Evolutionary conservation across 2,888 invertebrate species (phyloP), one percentile per base, ranked within the genome.

Genomic region (Pharmacophagus antenor): DNA sequence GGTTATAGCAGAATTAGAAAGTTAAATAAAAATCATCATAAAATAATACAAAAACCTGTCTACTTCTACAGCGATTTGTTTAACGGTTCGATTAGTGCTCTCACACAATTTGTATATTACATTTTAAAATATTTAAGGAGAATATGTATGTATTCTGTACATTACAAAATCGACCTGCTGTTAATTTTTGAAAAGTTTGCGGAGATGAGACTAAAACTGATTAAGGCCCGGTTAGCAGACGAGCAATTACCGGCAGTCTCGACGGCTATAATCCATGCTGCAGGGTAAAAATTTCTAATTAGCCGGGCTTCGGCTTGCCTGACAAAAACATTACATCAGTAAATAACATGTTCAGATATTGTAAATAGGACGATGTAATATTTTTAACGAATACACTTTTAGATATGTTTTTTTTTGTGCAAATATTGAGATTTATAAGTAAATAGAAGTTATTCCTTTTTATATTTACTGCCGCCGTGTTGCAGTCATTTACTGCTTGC

Each of bases 201-300:
- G 46, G 42, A 20, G 42, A 18, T 44, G 42, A 20, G 42, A 44
- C 42, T 44, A 18, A 44, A 69, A 71, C 70, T 67, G 67, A 67
- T 63, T 55, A 62, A 61, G 59, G 54, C 18, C 47, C 21, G 56
- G 51, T 31, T 47, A 41, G 61, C 51, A 52, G 56, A 61, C 47
- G 25, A 47, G 56, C 61, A 61, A 61, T 61, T 61, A 61, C 52
- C 56, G 61, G 48, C 56, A 22, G 61, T 56, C 61, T 56, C 61
- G 61, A 41, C 53, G 61, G 56, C 53, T 50, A 25, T 57, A 61
- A 61, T 61, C 56, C 56, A 25, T 47, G 56, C 56, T 59, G 64
- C 59, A 62, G 61, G 52, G 51, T 56, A 61, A 61, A 61, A 61
- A 56, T 79, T 51, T 56, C 52, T 61, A 53, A 61, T 56, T 57